Evolutionary conservation across 2,888 invertebrate species (phyloP), one percentile per base, ranked within the genome.

Genomic region (Crioceris asparagi): DNA sequence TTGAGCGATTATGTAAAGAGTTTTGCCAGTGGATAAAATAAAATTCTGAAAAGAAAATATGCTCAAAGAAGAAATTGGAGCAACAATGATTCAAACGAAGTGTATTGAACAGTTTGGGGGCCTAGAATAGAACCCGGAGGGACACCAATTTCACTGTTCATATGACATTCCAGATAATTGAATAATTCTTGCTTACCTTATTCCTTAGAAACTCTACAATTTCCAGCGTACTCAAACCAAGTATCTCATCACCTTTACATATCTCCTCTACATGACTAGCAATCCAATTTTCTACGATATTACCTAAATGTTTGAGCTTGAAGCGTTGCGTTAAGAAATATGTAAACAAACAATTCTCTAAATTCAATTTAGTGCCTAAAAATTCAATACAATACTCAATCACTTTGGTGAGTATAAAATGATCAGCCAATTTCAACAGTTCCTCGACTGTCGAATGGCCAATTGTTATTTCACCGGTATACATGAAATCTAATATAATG

Each of bases 371-470:
- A 35, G 73, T 65, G 45, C 75, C 71, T 49, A 79, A 60, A 51
- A 73, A 77, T 51, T 77, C 75, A 39, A 74, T 72, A 63, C 79
- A 79, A 54, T 76, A 73, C 44, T 64, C 63, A 53, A 77, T 74
- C 45, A 79, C 59, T 56, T 71, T 71, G 19, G 66, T 63, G 39
- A 78, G 68, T 51, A 76, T 63, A 56, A 78, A 75, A 55, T 74
- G 73, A 58, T 76, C 75, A 10, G 78, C 71, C 36, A 79, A 59
- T 46, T 72, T 65, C 29, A 79, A 59, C 32, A 79, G 56, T 57
- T 77, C 77, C 35, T 70, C 68, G 18, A 78, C 75, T 55, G 72
- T 75, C 18, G 67, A 65, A 48, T 72, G 68, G 49, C 74, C 70
- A 36, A 79, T 71, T 7, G 69, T 68, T 38, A 66, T 70, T 47